A percentile compares a stretch with the other conserved stretches of the same genome.
Conservation (phyloP, 2,888 invertebrate species). For the Gari tellinella region DNA sequence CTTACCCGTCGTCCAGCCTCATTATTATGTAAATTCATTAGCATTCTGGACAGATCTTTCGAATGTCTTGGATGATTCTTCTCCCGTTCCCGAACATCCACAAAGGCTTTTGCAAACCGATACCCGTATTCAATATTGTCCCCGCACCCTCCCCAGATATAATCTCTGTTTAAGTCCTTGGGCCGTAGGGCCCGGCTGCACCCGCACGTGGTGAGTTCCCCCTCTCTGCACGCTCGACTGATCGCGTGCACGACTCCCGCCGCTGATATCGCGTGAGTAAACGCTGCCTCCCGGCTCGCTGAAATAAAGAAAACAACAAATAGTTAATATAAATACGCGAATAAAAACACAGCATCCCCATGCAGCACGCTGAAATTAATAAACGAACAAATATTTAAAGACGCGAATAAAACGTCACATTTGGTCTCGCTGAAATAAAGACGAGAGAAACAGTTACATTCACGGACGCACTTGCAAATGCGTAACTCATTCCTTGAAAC, state of each 20-base stretch:
- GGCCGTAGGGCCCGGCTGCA: slow-evolving; percentile 94
- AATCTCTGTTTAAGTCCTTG: slow-evolving; percentile 93
- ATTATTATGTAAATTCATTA: slow-evolving; percentile 99
- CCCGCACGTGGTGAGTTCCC: slow-evolving; percentile 94
- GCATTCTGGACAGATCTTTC: slow-evolving; percentile 91
- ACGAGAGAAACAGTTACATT: too few species aligned
- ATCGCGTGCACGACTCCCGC: slow-evolving; percentile 93
- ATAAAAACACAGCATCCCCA: too few species aligned
- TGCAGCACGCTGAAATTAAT: too few species aligned
- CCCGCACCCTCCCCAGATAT: slow-evolving; percentile 99
- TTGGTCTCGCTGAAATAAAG: too few species aligned
- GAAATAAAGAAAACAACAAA: slow-evolving; percentile 57
- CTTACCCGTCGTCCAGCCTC: slow-evolving; percentile 98
- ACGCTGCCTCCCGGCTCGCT: slow-evolving; percentile 87
- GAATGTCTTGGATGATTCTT: slow-evolving; percentile 93
- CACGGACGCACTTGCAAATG: too few species aligned
- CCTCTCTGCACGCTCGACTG: slow-evolving; percentile 95
- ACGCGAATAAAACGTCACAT: too few species aligned
- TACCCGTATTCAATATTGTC: slow-evolving; percentile 95
- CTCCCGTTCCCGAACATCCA: slow-evolving; percentile 93
- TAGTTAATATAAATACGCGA: neutral
- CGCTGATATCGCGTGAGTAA: slow-evolving; percentile 86
- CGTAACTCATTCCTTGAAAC: too few species aligned
- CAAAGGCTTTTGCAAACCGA: slow-evolving; percentile 97
- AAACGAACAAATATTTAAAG: too few species aligned